These are phyloP conservation scores for Pteropus alecto DNA, from an alignment of 2,113 vertebrate species.

Conservation along the genomic window DNA sequence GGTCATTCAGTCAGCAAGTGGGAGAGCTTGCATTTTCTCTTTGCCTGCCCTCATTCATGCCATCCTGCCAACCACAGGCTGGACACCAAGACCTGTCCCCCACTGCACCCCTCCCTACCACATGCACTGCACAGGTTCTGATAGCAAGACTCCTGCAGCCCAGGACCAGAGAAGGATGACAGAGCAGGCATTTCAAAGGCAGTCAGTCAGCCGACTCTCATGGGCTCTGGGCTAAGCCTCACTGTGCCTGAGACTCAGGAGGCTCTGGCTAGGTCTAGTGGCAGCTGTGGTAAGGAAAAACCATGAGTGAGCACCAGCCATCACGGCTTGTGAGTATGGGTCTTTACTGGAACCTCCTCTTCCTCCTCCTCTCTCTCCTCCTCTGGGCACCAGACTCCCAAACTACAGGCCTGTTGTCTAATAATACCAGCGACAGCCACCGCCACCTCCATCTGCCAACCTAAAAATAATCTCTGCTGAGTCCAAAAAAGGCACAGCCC, in stretches of 20 bases:
- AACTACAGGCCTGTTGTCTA: constrained; percentile 72
- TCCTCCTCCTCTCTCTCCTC: constrained; percentile 28
- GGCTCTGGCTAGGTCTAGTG: not conserved
- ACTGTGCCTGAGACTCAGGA: not conserved
- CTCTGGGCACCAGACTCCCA: constrained; percentile 67
- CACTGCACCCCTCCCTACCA: not conserved
- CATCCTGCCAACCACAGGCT: not conserved
- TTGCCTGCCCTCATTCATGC: not conserved
- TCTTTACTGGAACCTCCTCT: not conserved
- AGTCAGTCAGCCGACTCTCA: not conserved
- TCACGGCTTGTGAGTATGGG: not conserved
- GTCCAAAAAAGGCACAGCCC: constrained; percentile 69
- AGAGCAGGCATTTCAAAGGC: not conserved
- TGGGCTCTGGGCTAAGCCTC: not conserved
- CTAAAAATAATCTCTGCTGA: constrained; percentile 76
- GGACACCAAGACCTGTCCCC: not conserved
- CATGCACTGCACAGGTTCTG: not conserved
- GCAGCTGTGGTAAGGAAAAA: not conserved
- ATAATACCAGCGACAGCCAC: constrained; percentile 76
- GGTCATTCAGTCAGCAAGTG: no score
- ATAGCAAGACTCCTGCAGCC: not conserved
- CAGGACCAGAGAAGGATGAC: not conserved
- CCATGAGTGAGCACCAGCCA: not conserved
- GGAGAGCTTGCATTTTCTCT: no score
- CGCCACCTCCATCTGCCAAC: constrained; percentile 73